Evolutionary conservation across 1,140 invertebrate species (phyloP), one percentile per base, ranked within the genome.

Genomic region (Anadara kagoshimensis): DNA sequence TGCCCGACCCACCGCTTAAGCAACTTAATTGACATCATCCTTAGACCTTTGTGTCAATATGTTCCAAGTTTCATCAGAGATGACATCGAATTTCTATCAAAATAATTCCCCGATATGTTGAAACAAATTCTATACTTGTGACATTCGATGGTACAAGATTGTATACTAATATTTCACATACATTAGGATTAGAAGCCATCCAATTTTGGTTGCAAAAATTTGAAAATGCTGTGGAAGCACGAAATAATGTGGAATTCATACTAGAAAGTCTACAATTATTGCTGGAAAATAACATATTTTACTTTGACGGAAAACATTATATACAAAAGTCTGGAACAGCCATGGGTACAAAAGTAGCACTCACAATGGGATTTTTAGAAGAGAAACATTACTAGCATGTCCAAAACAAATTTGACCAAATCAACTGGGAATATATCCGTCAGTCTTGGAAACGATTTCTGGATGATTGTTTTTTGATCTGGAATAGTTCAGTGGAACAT

Each of bases 311-410:
- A 16, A 47, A 45, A 54, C 29, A 59, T 47, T 69, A 59, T 24
- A 29, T 36, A 8, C 67, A 69, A 36, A 69, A 12, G 1, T 59
- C 58, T 36, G 67, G 67, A 45, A 66, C 63, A 47, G 63, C 49
- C n/a, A 66, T 66, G 63, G 62, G 63, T 20, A 66, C 63, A 20
- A 66, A 69, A 36, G 11, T 69, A 29, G 67, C 67, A 16, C 67
- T 43, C 16, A 59, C 67, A 57, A 29, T 69, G 57, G 67, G 67
- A 26, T 69, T 20, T 18, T 49, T 59, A 36, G 67, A 69, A 18
- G 47, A 68, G 47, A 68, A 56, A 68, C 44, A 49, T 10, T 65
- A 47, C 44, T 10, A 65, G 4, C 11, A 18, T 51, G 4, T 68
- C 4, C 22, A 47, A 24, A 22, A 22, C 18, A 66, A 41, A 36